Evolutionary conservation across 2,797 vertebrate species (phyloP).

Genomic region (Propithecus perrieri): DNA sequence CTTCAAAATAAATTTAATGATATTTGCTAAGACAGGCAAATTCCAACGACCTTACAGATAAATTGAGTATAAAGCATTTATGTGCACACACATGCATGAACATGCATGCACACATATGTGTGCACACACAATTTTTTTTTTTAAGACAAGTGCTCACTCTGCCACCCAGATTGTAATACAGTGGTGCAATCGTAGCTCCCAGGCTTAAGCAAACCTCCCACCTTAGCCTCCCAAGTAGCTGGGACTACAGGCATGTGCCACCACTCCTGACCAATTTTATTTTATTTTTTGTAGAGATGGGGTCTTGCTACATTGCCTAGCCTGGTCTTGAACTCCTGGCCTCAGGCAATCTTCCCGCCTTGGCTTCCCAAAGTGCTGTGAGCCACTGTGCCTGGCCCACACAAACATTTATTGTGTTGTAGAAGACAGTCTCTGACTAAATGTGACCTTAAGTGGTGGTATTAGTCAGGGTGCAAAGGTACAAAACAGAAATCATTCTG

Average conservation of each 20-base stretch:
- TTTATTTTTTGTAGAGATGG: background rate
- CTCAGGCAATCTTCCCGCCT: background rate
- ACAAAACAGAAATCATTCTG: background rate
- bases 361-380: background rate
- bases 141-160: background rate
- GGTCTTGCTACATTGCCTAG: background rate
- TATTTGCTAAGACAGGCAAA: background rate
- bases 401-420: background rate
- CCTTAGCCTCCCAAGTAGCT: background rate
- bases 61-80: background rate
- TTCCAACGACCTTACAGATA: background rate
- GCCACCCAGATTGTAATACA: background rate
- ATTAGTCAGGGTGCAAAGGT: background rate
- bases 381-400: background rate
- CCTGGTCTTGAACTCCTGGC: background rate
- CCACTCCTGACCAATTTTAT: background rate
- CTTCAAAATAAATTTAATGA: constrained; percentile 27
- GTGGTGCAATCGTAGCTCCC: background rate
- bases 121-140: background rate
- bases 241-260: background rate
- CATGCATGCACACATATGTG: background rate
- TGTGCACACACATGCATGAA: no score
- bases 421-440: background rate
- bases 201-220: background rate
- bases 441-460: background rate